Evolutionary conservation across 2,113 vertebrate species (phyloP), one percentile per base, ranked within the genome.

Genomic region (Leuciscus idus): DNA sequence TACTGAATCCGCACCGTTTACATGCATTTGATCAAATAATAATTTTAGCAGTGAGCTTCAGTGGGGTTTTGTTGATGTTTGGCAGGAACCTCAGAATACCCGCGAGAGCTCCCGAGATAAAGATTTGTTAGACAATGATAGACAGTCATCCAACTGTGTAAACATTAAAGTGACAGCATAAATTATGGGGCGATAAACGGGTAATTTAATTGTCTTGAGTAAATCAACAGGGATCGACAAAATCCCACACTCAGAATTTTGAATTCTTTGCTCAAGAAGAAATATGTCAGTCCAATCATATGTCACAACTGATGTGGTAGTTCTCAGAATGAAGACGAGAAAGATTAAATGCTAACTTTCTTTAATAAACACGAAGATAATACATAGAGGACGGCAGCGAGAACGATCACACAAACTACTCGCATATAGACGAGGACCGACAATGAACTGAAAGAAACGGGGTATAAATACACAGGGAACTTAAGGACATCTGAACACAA

Each of bases 191-290:
- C n/a, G 73, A 79, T 88, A 81, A 89, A 86, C 75, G 84, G 81
- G 55, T 83, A 86, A 89, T 87, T 87, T 74, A 85, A 89, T 84
- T 84, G 80, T 83, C 61, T 76, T 72, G 57, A 84, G 59, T 64
- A 88, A 86, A 88, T 85, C 86, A 89, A 55, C 66, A 48, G 79
- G 39, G 39, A 81, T 66, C 15, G 7, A 64, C n/a, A 64, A 74
- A 48, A 74, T 6, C 43, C 72, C 72, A n/a, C 11, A 1, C 12
- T 48, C 43, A 26, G 30, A 8, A 39, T 46, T 74, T 48, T 74
- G 12, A 75, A 48, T 7, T 43, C 1, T 74, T 74, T 46, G 5
- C 72, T 75, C 11, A 28, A 75, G 72, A 48, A 48, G 28, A 10
- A 74, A 48, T 48, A 39, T 26, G 72, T 48, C 43, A 48, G 72